Percentiles rank a stretch among this genome's conserved stretches.
These are phyloP conservation scores for Cetonia aurata DNA, from an alignment of 2,888 invertebrate species.

Conservation along the genomic window DNA sequence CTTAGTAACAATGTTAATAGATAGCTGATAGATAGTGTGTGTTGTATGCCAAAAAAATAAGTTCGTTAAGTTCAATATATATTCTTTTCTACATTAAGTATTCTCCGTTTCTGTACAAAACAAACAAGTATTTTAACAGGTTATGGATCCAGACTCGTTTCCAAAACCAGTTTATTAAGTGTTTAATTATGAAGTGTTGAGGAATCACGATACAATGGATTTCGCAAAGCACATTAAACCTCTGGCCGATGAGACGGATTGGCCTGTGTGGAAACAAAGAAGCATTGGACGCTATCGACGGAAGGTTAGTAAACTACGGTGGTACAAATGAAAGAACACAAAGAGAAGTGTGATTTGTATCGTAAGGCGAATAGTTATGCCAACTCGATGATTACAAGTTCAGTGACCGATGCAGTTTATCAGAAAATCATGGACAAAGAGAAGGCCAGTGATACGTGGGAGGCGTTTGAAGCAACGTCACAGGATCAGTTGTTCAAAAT, in stretches of 20 bases:
- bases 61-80: too few relatives aligned
- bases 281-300: conserved; percentile 13
- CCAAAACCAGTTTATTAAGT: too few relatives aligned
- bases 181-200: too few relatives aligned
- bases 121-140: too few relatives aligned
- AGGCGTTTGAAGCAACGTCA: conserved; percentile 57
- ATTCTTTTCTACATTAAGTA: too few relatives aligned
- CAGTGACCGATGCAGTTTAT: conserved; percentile 52
- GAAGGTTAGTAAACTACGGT: too few relatives aligned
- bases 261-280: conserved; percentile 1
- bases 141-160: too few relatives aligned
- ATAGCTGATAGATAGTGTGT: too few relatives aligned
- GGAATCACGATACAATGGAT: neutral
- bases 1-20: too few relatives aligned
- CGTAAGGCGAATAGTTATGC: conserved; percentile 20
- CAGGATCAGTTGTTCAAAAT: conserved; percentile 55
- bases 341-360: neutral
- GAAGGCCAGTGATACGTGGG: conserved; percentile 57
- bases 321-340: neutral
- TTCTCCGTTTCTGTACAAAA: too few relatives aligned
- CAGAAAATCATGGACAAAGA: conserved; percentile 60
- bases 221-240: neutral
- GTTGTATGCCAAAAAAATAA: too few relatives aligned
- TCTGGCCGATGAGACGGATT: neutral
- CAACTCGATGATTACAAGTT: conserved; percentile 57